These are phyloP conservation scores for Nomia melanderi DNA, from an alignment of 1,140 invertebrate genomes.

Conservation along the genomic window DNA sequence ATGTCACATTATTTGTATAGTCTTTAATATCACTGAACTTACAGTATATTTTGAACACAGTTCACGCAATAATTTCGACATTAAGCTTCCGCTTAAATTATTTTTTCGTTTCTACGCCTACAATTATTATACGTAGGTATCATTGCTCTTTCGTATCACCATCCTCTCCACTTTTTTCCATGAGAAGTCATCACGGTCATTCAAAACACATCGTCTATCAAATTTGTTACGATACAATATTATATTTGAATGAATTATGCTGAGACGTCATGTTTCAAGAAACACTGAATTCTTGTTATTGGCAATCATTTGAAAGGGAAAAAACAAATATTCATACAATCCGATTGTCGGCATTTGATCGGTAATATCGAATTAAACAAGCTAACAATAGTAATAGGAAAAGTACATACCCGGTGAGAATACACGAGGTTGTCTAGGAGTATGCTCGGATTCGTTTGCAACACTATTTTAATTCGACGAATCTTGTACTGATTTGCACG, in stretches of 20 bases:
- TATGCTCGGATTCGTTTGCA: neutral
- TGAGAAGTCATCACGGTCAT: no score
- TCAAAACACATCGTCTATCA: neutral
- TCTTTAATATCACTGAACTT: neutral
- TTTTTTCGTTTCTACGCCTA: neutral
- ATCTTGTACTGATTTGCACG: slow-evolving; percentile 6
- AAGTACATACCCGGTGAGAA: slow-evolving; percentile 14
- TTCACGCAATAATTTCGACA: neutral
- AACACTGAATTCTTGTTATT: neutral
- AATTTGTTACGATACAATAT: neutral
- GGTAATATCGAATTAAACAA: neutral
- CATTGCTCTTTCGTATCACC: neutral
- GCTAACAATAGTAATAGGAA: neutral
- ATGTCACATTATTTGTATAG: neutral
- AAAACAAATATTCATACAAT: neutral
- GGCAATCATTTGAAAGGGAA: no score
- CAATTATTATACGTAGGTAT: neutral
- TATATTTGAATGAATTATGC: neutral
- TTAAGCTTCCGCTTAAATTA: neutral
- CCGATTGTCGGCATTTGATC: neutral
- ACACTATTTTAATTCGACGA: slow-evolving; percentile 20
- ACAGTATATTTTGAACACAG: neutral
- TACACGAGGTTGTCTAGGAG: neutral
- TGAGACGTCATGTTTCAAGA: neutral
- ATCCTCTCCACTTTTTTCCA: neutral